Evolutionary conservation across 2,888 invertebrate species (phyloP).

Genomic region (Anorthoa munda): DNA sequence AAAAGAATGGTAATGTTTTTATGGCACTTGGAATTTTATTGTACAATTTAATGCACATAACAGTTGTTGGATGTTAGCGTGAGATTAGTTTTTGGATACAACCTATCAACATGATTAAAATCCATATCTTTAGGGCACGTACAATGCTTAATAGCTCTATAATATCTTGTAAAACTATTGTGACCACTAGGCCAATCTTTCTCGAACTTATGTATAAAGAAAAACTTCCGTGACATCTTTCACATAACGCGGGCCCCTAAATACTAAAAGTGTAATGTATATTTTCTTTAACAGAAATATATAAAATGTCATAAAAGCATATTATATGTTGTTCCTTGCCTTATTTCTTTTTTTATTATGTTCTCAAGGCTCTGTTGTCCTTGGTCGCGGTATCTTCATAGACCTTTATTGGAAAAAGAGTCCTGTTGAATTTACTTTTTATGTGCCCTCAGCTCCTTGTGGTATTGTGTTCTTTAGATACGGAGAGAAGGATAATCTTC

Average conservation of each 20-base stretch:
- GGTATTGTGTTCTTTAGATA: slow-evolving; percentile 3
- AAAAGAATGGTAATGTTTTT: too few species aligned
- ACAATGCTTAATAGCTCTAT: background rate
- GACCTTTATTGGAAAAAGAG: slow-evolving; percentile 40
- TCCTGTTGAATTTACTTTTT: slow-evolving; percentile 1
- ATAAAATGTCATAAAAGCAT: slow-evolving; percentile 72
- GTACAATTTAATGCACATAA: too few species aligned
- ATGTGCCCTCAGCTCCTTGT: slow-evolving; percentile 1
- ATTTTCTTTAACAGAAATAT: slow-evolving; percentile 73
- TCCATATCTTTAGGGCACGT: background rate
- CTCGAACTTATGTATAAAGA: background rate
- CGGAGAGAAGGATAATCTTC: too few species aligned
- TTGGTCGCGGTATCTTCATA: slow-evolving; percentile 29
- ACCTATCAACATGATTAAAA: too few species aligned
- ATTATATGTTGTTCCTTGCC: slow-evolving; percentile 60
- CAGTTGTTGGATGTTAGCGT: too few species aligned
- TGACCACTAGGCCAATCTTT: background rate
- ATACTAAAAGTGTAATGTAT: slow-evolving; percentile 71
- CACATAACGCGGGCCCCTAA: slow-evolving; percentile 56
- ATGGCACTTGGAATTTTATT: too few species aligned
- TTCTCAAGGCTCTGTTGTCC: slow-evolving; percentile 45
- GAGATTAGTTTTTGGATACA: too few species aligned
- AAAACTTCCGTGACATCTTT: background rate
- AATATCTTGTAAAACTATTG: background rate
- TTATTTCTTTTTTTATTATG: slow-evolving; percentile 65